A percentile compares a stretch with the other conserved stretches of the same genome.
Evolutionary conservation across 2,888 invertebrate genomes (phyloP).

Genomic region (Parnassius glacialis): DNA sequence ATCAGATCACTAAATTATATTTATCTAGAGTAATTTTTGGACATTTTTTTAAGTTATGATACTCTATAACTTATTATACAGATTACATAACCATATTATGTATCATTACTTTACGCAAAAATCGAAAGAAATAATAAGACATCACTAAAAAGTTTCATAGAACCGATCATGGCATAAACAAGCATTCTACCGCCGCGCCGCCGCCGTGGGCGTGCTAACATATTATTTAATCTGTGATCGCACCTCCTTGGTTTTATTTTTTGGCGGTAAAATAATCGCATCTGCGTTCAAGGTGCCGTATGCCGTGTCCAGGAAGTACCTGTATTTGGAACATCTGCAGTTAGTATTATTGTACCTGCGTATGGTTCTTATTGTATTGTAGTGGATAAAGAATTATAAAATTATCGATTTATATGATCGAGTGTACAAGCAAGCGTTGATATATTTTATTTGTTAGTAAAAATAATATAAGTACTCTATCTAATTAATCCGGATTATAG

Average conservation of each 20-base stretch:
- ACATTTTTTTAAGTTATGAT: too few relatives aligned
- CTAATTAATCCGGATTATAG: too few relatives aligned
- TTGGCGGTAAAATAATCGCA: conserved; percentile 16
- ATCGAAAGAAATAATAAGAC: conserved; percentile 34
- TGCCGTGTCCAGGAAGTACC: conserved; percentile 29
- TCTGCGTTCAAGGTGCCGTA: conserved; percentile 23
- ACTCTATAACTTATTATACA: too few relatives aligned
- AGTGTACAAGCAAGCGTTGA: too few relatives aligned
- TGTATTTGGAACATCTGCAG: conserved; percentile 11
- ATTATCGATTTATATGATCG: too few relatives aligned
- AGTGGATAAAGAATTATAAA: too few relatives aligned
- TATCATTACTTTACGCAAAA: too few relatives aligned
- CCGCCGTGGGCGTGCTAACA: conserved; percentile 1
- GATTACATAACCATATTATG: too few relatives aligned
- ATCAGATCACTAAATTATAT: too few relatives aligned
- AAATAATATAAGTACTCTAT: too few relatives aligned
- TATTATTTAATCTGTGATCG: conserved; percentile 23
- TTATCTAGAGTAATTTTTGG: too few relatives aligned
- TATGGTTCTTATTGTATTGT: neutral
- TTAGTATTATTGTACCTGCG: neutral
- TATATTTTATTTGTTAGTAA: too few relatives aligned
- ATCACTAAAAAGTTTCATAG: conserved; percentile 51
- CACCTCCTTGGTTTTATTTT: conserved; percentile 20
- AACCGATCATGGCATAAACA: conserved; percentile 62
- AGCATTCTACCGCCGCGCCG: conserved; percentile 34